phyloP scores from a whole-genome alignment of 2,113 vertebrate species.

The Apeltes quadracus region DNA sequence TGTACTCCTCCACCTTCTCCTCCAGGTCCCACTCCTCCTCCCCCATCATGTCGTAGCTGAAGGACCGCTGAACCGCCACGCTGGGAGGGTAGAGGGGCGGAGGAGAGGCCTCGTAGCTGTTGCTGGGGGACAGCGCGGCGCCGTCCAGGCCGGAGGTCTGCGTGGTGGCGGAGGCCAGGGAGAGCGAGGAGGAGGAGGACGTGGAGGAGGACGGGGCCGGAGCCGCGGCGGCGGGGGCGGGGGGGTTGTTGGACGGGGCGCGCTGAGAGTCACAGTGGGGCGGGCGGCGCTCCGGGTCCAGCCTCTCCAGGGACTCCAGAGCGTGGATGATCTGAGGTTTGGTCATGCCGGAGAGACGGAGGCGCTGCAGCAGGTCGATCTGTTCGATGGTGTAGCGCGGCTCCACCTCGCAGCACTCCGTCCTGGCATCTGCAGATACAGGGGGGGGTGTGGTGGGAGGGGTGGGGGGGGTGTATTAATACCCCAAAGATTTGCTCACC shows the following conservation, averaged over 20 bases:
- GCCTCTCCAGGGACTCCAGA: constrained; percentile 83
- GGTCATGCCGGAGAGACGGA: constrained; percentile 84
- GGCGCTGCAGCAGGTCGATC: constrained; percentile 85
- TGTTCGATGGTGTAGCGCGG: constrained; percentile 87
- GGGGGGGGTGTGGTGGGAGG: no score
- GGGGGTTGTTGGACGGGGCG: constrained; percentile 56
- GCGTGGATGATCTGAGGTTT: constrained; percentile 86
- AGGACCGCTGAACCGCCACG: constrained; percentile 78
- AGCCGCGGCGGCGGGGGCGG: constrained; percentile 56
- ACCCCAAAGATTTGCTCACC: constrained; percentile 19
- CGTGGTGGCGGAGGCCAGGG: constrained; percentile 81
- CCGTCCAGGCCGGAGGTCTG: constrained; percentile 83
- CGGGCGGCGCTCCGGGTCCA: constrained; percentile 80
- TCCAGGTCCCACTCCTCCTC: constrained; percentile 87
- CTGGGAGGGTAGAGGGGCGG: constrained; percentile 81
- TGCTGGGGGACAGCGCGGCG: constrained; percentile 82
- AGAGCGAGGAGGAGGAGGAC: constrained; percentile 82
- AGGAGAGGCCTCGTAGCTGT: constrained; percentile 85
- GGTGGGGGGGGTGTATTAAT: constrained; percentile 12
- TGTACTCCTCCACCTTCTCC: constrained; percentile 87
- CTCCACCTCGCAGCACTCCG: constrained; percentile 83
- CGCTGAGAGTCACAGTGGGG: constrained; percentile 75
- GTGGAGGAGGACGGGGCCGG: constrained; percentile 78
- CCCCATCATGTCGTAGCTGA: constrained; percentile 81
- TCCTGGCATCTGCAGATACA: constrained; percentile 74